Conservation (phyloP, 2,113 vertebrate species). For the Hippotragus niger region DNA sequence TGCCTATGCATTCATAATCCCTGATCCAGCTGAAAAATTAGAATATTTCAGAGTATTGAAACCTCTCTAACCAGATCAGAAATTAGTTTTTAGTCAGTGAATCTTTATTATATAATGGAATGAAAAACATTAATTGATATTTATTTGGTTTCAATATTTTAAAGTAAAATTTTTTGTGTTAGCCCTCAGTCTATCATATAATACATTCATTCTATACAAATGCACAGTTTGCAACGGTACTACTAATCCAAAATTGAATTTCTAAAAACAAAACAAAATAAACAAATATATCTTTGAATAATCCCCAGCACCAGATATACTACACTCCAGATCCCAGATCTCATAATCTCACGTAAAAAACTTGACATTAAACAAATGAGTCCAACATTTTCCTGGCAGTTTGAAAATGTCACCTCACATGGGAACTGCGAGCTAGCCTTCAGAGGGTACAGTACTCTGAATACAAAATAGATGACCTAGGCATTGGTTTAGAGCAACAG, state of each 20-base stretch:
- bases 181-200: not conserved
- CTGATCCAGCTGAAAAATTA: not conserved
- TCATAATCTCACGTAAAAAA: conserved; percentile 36
- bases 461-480: conserved; percentile 6
- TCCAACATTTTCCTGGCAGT: not conserved
- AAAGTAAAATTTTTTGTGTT: conserved; percentile 32
- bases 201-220: not conserved
- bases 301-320: not conserved
- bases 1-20: not conserved
- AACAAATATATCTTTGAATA: not conserved
- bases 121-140: not conserved
- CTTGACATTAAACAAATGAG: conserved; percentile 51
- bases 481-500: not conserved
- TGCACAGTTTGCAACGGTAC: not conserved
- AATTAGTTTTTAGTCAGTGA: conserved; percentile 7
- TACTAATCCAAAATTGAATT: not conserved
- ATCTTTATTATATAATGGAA: not conserved
- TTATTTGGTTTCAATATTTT: conserved; percentile 23
- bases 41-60: conserved; percentile 8
- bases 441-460: not conserved
- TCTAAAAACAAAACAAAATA: conserved; percentile 32
- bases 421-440: not conserved
- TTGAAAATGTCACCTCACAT: conserved; percentile 45
- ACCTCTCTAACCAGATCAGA: not conserved
- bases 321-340: conserved; percentile 12